phyloP scores from a whole-genome alignment of 2,797 vertebrate species.

The Sebastes elongatus region DNA sequence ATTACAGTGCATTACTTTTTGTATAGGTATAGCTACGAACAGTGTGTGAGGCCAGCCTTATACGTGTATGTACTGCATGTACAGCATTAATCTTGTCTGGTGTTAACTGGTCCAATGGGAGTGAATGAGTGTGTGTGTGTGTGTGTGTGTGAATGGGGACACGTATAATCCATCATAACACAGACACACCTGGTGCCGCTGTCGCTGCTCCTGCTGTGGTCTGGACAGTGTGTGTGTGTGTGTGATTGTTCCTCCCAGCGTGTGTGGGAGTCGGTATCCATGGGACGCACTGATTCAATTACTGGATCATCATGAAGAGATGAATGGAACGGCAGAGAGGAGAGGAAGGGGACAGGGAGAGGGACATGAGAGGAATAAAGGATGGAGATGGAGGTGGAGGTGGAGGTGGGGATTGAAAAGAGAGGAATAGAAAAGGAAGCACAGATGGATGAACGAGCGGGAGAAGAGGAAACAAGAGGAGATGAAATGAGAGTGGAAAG shows the following conservation, averaged over 20 bases:
- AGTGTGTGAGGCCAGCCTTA: no score
- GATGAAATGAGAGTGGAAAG: background rate
- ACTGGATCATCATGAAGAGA: constrained; percentile 52
- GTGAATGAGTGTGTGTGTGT: constrained; percentile 3
- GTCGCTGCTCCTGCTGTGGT: constrained; percentile 14
- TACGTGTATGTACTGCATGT: no score
- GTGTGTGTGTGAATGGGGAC: background rate
- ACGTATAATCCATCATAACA: constrained; percentile 59
- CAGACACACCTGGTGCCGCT: constrained; percentile 59
- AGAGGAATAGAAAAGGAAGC: background rate
- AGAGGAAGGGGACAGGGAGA: background rate
- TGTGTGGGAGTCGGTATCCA: constrained; percentile 55
- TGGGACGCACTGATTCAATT: constrained; percentile 70
- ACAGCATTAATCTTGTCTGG: constrained; percentile 4
- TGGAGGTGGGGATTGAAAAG: background rate
- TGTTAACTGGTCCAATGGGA: constrained; percentile 23
- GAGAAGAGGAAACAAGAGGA: background rate
- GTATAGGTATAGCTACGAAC: no score
- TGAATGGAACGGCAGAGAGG: constrained; percentile 29
- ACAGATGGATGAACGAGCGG: background rate
- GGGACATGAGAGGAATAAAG: background rate
- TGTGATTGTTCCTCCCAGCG: constrained; percentile 23
- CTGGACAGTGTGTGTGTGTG: constrained; percentile 41
- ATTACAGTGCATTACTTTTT: no score
- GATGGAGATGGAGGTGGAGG: background rate